Evolutionary conservation across 2,888 invertebrate species (phyloP), one percentile per base, ranked within the genome.

Genomic region (Heliconius cydno): DNA sequence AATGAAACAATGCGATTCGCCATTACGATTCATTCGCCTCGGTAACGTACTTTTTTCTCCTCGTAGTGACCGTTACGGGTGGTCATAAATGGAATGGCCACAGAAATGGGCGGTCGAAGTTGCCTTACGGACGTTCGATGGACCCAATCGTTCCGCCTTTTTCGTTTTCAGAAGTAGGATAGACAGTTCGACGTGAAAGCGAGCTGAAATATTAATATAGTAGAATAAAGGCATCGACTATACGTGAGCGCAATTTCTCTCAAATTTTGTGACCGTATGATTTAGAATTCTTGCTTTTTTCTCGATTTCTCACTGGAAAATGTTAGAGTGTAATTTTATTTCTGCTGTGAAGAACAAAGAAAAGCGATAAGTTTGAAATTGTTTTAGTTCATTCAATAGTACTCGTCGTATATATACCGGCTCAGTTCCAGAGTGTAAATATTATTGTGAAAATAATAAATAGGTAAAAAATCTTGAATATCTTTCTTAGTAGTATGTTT

Each of bases 81-180:
- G 88, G 87, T 87, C 86, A 90, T 92, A 91, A 92, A 91, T 84
- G 88, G 87, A 92, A 92, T 89, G 88, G 88, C 86, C 86, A 76
- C 86, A 85, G 86, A 85, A 90, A 89, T 90, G 87, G 89, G 84
- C 86, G 86, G 84, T 79, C 86, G 82, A 87, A 88, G 87, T 88
- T 89, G 88, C 90, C 88, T 90, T 87, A 86, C 87, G 85, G 87
- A 87, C 86, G 88, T 89, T 87, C 88, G 85, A 90, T 90, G 88
- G 84, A 86, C 87, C 85, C 84, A 84, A 84, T 86, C 82, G 83
- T 80, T 84, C 84, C 85, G 83, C 84, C 83, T 84, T 85, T 84
- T 84, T 83, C 83, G 84, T 83, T 82, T 82, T 82, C 80, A 79
- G 85, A 84, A 85, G 85, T 84, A 81, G 85, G 84, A 86, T 84